Evolutionary conservation across 2,113 vertebrate species (phyloP).

Genomic region (Sula dactylatra): DNA sequence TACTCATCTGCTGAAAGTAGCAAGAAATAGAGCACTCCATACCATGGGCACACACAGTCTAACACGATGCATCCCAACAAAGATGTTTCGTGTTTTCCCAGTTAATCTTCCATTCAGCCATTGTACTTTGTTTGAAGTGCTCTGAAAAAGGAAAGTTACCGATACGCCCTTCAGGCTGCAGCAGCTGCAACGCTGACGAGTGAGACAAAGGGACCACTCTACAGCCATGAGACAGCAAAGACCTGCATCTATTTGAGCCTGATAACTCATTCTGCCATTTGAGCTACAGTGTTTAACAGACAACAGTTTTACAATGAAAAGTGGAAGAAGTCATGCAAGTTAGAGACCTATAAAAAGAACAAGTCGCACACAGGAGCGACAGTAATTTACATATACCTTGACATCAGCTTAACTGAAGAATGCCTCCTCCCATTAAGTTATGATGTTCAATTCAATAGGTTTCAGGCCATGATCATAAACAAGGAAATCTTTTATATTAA

Average conservation of each 20-base stretch:
- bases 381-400: neutral
- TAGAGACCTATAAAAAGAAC: neutral
- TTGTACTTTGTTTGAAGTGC: neutral
- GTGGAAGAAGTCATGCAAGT: neutral
- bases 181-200: neutral
- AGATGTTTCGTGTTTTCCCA: neutral
- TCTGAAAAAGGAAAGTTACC: neutral
- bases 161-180: neutral
- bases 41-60: neutral
- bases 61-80: neutral
- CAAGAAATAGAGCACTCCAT: rapidly evolving
- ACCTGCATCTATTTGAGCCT: neutral
- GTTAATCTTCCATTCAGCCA: neutral
- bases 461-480: neutral
- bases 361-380: rapidly evolving
- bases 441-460: neutral
- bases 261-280: neutral
- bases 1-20: neutral
- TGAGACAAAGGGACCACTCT: neutral
- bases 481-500: neutral
- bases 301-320: neutral
- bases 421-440: neutral
- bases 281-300: neutral
- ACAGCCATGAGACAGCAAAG: neutral
- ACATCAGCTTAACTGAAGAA: neutral